Evolutionary conservation across 2,113 vertebrate species (phyloP).

Genomic region (Rhynchopsitta pachyrhyncha): DNA sequence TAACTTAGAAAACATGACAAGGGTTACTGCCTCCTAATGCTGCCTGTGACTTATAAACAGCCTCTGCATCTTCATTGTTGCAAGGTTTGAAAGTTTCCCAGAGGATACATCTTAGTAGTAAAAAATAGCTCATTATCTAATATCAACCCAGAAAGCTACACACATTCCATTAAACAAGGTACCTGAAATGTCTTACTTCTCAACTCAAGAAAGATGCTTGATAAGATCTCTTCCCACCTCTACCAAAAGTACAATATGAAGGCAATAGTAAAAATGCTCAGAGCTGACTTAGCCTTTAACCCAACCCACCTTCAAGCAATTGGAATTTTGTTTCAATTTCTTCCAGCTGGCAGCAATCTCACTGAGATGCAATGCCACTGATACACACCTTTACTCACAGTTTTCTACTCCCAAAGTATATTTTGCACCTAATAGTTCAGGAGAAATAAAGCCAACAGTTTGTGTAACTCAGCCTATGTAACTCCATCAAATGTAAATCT

Average conservation of each 20-base stretch:
- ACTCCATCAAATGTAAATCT: not conserved
- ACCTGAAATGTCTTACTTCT: not conserved
- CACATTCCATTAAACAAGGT: not conserved
- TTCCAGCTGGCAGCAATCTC: slow-evolving; percentile 12
- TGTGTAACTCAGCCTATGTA: not conserved
- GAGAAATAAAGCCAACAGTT: not conserved
- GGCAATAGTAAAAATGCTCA: not conserved
- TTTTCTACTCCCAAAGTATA: not conserved
- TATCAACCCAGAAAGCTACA: not conserved
- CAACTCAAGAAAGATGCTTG: not conserved
- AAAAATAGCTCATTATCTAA: not conserved
- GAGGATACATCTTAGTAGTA: not conserved
- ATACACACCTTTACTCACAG: not conserved
- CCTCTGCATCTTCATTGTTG: not conserved
- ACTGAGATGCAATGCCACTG: not conserved
- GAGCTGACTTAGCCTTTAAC: not conserved
- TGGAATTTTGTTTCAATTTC: not conserved
- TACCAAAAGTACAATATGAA: not conserved
- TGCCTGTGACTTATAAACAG: not conserved
- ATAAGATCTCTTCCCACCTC: not conserved
- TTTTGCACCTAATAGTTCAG: not conserved
- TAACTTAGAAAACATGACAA: not conserved
- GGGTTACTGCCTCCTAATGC: not conserved
- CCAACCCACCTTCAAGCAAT: not conserved
- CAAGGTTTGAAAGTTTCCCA: not conserved